Base-by-base conservation (phyloP, 1,140 invertebrate genomes). In the Sipha flava region DNA sequence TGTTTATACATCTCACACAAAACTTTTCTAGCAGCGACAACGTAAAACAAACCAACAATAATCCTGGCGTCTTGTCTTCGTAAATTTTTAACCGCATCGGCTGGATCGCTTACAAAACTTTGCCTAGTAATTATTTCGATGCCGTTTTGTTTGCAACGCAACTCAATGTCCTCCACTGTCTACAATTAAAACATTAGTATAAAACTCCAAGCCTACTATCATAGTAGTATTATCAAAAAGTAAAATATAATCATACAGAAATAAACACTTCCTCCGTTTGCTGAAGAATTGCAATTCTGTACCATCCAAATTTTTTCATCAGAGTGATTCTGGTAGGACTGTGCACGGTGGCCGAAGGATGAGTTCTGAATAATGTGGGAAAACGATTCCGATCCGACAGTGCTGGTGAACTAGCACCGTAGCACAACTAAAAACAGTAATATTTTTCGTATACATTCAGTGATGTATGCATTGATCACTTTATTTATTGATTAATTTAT, bases 251-350 rank as follows among this genome's bases (percentile, higher is more conserved):
- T n/a, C 90, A 89, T 87, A 97, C 95, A 82, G 97, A 98, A 85
- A 97, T 98, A 86, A 99, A 99, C 5, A 99, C 95, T 89, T 99
- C 98, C 87, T 99, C 97, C 0, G 97, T 97, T 86, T 99, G 96
- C 84, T 99, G 96, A 47, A 99, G 86, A 82, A 99, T 99, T 26
- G 97, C 97, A 37, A 99, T 95, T 54, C 95, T 88, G 21, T 93
- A 96, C 98, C 98, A 99, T 18, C 93, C 93, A 85, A 98, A 99
- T 84, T 95, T 96, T 86, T 99, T 91, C 89, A 99, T 94, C 18
- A 99, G 88, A 85, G 95, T 97, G 70, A 99, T 95, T 82, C 98
- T 88, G 0, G 97, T 99, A 1, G 98, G 98, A 87, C 99, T 99
- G 86, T 99, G 97, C 21, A 99, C 96, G 0, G 97, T 99, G 1